phyloP scores from a whole-genome alignment of 2,797 vertebrate species.

The Brotula barbata region DNA sequence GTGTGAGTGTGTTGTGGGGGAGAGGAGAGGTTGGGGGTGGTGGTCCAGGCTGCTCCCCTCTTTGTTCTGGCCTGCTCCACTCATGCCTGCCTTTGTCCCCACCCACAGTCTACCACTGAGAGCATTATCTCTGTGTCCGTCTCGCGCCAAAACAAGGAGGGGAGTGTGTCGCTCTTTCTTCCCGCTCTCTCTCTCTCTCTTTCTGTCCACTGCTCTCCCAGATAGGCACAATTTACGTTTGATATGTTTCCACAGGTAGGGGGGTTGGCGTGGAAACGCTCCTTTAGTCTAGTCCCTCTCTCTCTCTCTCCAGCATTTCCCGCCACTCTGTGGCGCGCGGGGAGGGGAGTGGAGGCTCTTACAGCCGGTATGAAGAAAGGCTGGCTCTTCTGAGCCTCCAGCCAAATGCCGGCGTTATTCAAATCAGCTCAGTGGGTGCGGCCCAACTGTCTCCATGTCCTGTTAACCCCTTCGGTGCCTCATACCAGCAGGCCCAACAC shows the following conservation, averaged over 20 bases:
- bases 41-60: conserved; percentile 64
- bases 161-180: conserved; percentile 29
- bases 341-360: conserved; percentile 38
- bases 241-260: conserved; percentile 46
- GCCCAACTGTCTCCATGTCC: conserved; percentile 75
- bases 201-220: conserved; percentile 2
- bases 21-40: conserved; percentile 49
- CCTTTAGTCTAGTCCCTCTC: not conserved
- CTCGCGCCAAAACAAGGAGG: conserved; percentile 63
- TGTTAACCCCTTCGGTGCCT: conserved; percentile 70
- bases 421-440: conserved; percentile 76
- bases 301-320: conserved; percentile 56
- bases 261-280: conserved; percentile 26
- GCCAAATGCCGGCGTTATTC: conserved; percentile 76
- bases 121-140: conserved; percentile 63
- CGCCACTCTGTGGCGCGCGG: conserved; percentile 64
- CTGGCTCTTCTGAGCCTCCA: conserved; percentile 57
- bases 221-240: conserved; percentile 10
- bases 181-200: conserved; percentile 12
- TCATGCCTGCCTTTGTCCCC: conserved; percentile 75
- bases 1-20: conserved; percentile 43
- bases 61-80: conserved; percentile 73
- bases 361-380: conserved; percentile 67
- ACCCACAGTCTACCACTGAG: conserved; percentile 63
- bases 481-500: conserved; percentile 34